These are phyloP conservation scores for Coenonympha arcania DNA, from an alignment of 2,888 invertebrate species.

Conservation along the genomic window DNA sequence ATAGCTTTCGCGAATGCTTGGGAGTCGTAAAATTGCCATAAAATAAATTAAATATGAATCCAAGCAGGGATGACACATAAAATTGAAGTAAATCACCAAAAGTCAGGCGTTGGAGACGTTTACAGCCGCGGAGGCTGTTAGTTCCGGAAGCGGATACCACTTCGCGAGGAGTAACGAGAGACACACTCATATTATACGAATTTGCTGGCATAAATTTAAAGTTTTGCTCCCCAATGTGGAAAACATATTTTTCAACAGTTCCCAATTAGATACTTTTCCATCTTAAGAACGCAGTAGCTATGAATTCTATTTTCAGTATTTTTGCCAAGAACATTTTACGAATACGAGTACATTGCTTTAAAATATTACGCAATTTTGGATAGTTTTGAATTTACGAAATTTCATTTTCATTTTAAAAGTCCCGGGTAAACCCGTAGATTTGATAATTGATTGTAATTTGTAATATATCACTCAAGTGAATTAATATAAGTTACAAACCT, in stretches of 20 bases:
- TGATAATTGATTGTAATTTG: too few relatives aligned
- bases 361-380: too few relatives aligned
- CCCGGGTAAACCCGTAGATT: too few relatives aligned
- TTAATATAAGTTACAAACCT: too few relatives aligned
- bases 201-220: constrained; percentile 11
- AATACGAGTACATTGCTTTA: background rate
- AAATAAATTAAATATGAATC: constrained; percentile 71
- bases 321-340: background rate
- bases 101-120: constrained; percentile 70
- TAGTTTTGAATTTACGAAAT: too few relatives aligned
- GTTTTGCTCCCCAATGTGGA: constrained; percentile 7
- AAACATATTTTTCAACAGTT: constrained; percentile 15
- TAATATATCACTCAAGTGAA: too few relatives aligned
- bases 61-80: constrained; percentile 67
- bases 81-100: constrained; percentile 71
- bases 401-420: too few relatives aligned
- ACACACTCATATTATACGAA: constrained; percentile 9
- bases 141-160: constrained; percentile 56
- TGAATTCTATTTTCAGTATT: background rate
- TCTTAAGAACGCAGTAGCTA: background rate
- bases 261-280: constrained; percentile 4
- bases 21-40: constrained; percentile 64
- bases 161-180: constrained; percentile 51
- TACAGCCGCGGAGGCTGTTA: constrained; percentile 67
- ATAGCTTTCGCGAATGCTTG: constrained; percentile 53